Evolutionary conservation across 2,113 vertebrate genomes (phyloP).

Genomic region (Chlorodrepanis virens): DNA sequence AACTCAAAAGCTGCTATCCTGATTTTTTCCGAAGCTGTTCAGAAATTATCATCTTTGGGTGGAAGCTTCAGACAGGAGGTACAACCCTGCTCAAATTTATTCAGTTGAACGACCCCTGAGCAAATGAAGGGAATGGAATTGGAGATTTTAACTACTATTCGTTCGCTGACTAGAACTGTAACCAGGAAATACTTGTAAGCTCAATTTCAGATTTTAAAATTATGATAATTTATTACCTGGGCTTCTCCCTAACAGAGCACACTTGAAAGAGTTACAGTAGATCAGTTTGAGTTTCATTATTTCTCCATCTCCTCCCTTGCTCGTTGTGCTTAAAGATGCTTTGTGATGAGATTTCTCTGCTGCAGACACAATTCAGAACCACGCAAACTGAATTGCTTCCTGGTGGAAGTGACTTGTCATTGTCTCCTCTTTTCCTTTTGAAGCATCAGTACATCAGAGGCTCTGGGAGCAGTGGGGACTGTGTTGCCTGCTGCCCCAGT

Average conservation of each 20-base stretch:
- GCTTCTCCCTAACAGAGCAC: neutral
- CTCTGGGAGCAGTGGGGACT: neutral
- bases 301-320: neutral
- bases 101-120: neutral
- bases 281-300: neutral
- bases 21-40: neutral
- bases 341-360: neutral
- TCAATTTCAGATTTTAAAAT: neutral
- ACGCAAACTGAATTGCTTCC: neutral
- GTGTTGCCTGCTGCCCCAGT: neutral
- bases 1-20: constrained; percentile 6
- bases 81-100: neutral
- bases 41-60: neutral
- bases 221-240: neutral
- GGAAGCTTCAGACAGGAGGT: neutral
- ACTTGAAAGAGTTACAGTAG: neutral
- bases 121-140: neutral
- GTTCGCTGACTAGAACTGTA: neutral
- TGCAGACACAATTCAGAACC: neutral
- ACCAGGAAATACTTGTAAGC: neutral
- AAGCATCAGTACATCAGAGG: neutral
- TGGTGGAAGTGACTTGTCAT: neutral
- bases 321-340: neutral
- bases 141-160: neutral
- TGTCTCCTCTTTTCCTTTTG: neutral